Percentiles rank a stretch among this genome's conserved stretches.
Evolutionary conservation across 53 echinoderm and acorn worm genomes (phyloP).

Genomic region (Astropecten irregularis): DNA sequence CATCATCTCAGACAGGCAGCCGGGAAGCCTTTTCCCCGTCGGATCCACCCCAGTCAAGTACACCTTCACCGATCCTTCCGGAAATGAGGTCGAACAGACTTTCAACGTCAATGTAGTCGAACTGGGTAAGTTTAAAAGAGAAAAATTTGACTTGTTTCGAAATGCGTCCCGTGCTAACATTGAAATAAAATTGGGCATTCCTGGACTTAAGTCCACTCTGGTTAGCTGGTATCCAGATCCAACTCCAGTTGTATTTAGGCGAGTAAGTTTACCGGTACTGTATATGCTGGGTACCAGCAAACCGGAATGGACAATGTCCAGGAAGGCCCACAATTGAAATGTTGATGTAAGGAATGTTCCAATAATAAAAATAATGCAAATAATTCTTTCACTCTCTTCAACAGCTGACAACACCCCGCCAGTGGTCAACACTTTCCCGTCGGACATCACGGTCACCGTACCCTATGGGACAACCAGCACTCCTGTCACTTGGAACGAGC

Average conservation of each 20-base stretch:
- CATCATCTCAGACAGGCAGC: constrained; percentile 56
- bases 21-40: constrained; percentile 57
- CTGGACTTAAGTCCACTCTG: no score
- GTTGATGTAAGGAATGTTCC: no score
- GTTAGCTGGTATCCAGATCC: no score
- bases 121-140: neutral
- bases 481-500: constrained; percentile 37
- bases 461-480: constrained; percentile 47
- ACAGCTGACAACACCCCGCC: neutral
- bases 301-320: no score
- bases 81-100: constrained; percentile 28
- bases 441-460: constrained; percentile 42
- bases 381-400: neutral
- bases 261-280: no score
- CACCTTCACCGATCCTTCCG: constrained; percentile 58
- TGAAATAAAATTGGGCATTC: no score
- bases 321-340: no score
- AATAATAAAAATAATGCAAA: no score
- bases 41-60: constrained; percentile 68
- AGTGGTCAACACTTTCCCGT: constrained; percentile 21
- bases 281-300: no score
- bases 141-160: no score
- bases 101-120: constrained; percentile 45
- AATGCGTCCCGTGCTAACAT: no score
- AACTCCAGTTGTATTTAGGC: no score